Evolutionary conservation across 2,888 invertebrate species (phyloP), one percentile per base, ranked within the genome.

Genomic region (Psylliodes chrysocephalus): DNA sequence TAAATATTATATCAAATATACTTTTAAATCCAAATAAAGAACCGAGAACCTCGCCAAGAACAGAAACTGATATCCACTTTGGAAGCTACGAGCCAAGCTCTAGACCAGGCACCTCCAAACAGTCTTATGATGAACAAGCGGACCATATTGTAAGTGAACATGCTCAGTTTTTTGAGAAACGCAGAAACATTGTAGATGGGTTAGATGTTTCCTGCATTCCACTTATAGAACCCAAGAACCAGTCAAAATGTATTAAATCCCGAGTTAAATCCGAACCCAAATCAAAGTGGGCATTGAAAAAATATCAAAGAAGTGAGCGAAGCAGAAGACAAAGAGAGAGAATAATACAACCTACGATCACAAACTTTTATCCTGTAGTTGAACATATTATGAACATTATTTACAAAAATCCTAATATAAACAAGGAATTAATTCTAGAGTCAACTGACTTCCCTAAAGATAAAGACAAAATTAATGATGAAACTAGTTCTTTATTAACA

Each of bases 231-330:
- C n/a, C n/a, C n/a, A n/a, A n/a, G n/a, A n/a, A n/a, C n/a, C n/a
- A n/a, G n/a, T n/a, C n/a, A n/a, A n/a, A n/a, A n/a, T n/a, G n/a
- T n/a, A n/a, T n/a, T n/a, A n/a, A n/a, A n/a, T n/a, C 8, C 33
- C 2, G n/a, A 33, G n/a, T 33, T 33, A 7, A n/a, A 33, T n/a
- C 5, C 25, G 33, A 33, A 33, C 5, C 5, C 33, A 33, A 33
- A 33, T 30, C 51, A 8, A 51, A 51, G 30, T 51, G 25, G 52
- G 33, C 15, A 8, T 8, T n/a, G 6, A 17, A 2, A 12, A 52
- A 33, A 15, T 52, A 52, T 52, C 35, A 30, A 33, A 52, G 35
- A 52, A 2, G 38, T 52, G 52, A 52, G 10, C 30, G 52, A 35
- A 19, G 10, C n/a, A 52, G 52, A 52, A 33, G 33, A 52, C 12